phyloP scores from a whole-genome alignment of 2,797 vertebrate species.

The Argya squamiceps region DNA sequence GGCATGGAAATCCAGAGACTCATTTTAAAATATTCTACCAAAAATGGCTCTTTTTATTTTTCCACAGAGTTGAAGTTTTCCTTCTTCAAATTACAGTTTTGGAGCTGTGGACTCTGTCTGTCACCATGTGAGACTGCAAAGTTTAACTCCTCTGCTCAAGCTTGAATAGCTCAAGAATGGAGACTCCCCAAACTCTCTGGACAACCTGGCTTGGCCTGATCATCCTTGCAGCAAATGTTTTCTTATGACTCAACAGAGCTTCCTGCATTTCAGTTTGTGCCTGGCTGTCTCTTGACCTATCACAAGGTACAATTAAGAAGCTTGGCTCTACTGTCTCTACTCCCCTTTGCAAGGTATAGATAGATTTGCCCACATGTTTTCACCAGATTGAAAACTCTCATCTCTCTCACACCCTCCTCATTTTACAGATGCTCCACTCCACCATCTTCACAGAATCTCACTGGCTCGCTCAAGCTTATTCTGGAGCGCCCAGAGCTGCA shows the following conservation, averaged over 20 bases:
- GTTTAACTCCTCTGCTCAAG: background rate
- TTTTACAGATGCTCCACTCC: background rate
- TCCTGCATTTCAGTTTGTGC: background rate
- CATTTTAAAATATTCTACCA: background rate
- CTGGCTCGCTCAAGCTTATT: background rate
- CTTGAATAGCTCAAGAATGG: background rate
- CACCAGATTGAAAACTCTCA: background rate
- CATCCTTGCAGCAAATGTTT: background rate
- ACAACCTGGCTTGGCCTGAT: background rate
- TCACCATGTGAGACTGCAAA: rapidly evolving
- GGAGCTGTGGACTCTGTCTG: background rate
- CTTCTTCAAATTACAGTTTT: background rate
- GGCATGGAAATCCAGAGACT: background rate
- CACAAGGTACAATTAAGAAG: background rate
- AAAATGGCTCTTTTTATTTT: background rate
- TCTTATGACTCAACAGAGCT: background rate
- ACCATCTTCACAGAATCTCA: background rate
- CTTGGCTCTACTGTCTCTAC: background rate
- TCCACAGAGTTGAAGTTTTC: background rate
- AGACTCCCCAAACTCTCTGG: background rate
- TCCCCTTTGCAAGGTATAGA: background rate
- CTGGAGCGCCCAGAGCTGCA: background rate
- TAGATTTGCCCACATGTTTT: background rate
- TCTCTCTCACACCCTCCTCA: background rate
- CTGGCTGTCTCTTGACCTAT: background rate